Base-by-base conservation (phyloP, 2,888 invertebrate genomes). In the Drosophila gaucha region DNA sequence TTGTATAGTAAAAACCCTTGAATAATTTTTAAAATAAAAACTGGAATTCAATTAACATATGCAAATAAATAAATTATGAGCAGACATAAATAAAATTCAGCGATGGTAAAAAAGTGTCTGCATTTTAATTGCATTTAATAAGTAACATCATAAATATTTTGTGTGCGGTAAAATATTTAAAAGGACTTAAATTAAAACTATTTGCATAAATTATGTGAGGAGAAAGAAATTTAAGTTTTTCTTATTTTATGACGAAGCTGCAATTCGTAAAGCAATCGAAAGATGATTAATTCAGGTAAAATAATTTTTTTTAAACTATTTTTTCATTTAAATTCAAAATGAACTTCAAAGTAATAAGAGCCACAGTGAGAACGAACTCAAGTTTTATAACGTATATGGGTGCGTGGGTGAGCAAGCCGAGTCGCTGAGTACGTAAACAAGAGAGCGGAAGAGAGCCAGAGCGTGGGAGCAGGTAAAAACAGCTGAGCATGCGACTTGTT, bases 401-500 rank as follows among this genome's bases (percentile, higher is more conserved):
- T n/a, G n/a, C n/a, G 16, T 18, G 30, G 12, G 54, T 16, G 20
- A 18, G 31, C 8, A 14, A 16, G 22, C 16, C 8, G 20, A n/a
- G 41, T 26, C 24, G 2, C 6, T n/a, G n/a, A 9, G 39, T 28
- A 28, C 14, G 28, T 28, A 14, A 12, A 5, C n/a, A 14, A 26
- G 38, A 26, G 39, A 43, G 36, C 8, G 12, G 6, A 16, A 36
- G 56, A 41, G 57, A 28, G 46, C 3, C 14, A 20, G 31, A 14
- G 49, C 30, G 44, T 2, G 30, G 31, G 35, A 30, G 14, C 43
- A 57, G 66, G 67, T 31, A 51, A 82, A 62, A 85, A 65, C 82
- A 85, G 79, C 74, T 78, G 82, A 69, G 69, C 35, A 51, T 12
- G 41, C 28, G 44, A 16, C 41, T 59, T 60, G 16, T 56, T 35